Evolutionary conservation across 1,140 invertebrate genomes (phyloP), one percentile per base, ranked within the genome.

Genomic region (Holcopasites calliopsidis): DNA sequence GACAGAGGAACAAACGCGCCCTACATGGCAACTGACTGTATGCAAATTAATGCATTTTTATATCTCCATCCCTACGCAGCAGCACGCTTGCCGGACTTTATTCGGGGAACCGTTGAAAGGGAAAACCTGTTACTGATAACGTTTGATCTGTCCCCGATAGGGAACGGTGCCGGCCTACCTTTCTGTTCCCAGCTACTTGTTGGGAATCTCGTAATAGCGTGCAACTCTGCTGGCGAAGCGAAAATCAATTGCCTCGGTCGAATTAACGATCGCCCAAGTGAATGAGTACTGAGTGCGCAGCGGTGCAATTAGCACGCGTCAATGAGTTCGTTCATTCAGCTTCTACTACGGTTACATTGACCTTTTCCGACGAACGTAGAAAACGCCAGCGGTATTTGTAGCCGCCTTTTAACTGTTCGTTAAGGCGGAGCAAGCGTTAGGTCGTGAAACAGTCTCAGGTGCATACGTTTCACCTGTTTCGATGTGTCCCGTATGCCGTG

Each of bases 11-110:
- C 77, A 82, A n/a, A n/a, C 78, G 82, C 80, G 85, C 83, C 62
- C 75, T 68, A 75, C 86, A 72, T 82, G 80, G 86, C 77, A 90
- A 90, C 88, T 86, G 88, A 82, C 83, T 85, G 84, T 88, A 91
- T 91, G 90, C 85, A 89, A 91, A 91, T 91, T 84, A 87, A 85
- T 85, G 87, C 87, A 86, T 90, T 91, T 90, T 91, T 88, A 87
- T 89, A 84, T 76, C 72, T 83, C 83, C 82, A 77, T 79, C 71
- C 85, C 85, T 87, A 87, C 88, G 73, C 79, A 70, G 50, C 81
- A 4, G 3, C 16, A 16, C 28, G 66, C 79, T 40, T 33, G 54
- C 35, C n/a, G n/a, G n/a, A 23, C 58, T 79, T 77, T 77, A 79
- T 65, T 62, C 49, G 80, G 80, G 79, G 86, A 86, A 90, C 90